Percentiles rank a stretch among this genome's conserved stretches.
phyloP scores from a whole-genome alignment of 2,797 vertebrate species.

The Lagorchestes hirsutus region DNA sequence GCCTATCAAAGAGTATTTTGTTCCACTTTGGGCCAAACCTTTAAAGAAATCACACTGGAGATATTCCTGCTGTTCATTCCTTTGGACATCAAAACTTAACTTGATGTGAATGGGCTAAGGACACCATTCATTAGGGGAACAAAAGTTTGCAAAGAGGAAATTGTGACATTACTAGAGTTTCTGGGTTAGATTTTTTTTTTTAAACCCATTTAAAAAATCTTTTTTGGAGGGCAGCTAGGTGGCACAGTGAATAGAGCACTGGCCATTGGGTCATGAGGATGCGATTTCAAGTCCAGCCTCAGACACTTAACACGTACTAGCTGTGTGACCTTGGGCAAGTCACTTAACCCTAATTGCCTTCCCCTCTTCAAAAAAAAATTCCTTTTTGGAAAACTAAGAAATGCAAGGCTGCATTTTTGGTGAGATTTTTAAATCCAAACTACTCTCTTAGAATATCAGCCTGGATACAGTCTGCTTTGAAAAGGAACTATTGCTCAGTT shows the following conservation, averaged over 20 bases:
- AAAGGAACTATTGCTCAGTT: background rate
- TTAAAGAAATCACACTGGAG: constrained; percentile 36
- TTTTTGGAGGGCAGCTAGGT: background rate
- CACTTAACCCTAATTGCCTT: no score
- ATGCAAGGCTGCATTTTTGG: constrained; percentile 12
- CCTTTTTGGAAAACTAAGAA: constrained; percentile 39
- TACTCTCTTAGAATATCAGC: background rate
- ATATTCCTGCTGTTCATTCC: background rate
- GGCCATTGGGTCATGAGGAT: no score
- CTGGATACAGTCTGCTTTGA: constrained; percentile 79
- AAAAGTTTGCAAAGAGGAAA: background rate
- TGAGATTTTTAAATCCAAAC: constrained; percentile 31
- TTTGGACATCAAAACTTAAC: background rate
- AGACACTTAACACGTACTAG: no score
- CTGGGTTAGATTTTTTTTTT: constrained; percentile 51
- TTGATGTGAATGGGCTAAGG: background rate
- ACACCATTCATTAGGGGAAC: background rate
- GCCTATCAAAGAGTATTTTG: constrained; percentile 3
- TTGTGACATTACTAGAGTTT: background rate
- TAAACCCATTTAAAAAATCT: constrained; percentile 37
- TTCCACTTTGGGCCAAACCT: constrained; percentile 50
- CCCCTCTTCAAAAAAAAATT: background rate
- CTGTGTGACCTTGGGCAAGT: no score
- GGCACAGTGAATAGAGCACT: no score
- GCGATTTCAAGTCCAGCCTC: no score